A percentile compares a stretch with the other conserved stretches of the same genome.
Evolutionary conservation across 2,113 vertebrate genomes (phyloP).

Genomic region (Aspidoscelis tigris): DNA sequence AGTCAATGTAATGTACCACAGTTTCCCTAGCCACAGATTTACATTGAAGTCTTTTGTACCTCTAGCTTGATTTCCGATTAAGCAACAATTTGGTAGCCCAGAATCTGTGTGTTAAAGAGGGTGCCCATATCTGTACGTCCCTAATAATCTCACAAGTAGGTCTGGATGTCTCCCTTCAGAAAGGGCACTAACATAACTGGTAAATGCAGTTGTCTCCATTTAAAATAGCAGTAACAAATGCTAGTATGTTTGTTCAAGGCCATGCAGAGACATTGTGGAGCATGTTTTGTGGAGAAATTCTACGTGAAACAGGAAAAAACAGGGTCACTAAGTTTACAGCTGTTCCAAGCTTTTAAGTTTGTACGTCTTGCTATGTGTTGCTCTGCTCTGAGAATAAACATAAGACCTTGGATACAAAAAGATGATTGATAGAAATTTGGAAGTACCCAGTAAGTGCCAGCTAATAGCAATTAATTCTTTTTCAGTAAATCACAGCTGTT

Average conservation of each 20-base stretch:
- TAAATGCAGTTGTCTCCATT: constrained; percentile 62
- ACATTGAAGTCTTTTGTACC: no score
- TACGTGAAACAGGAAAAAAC: background rate
- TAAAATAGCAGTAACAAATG: constrained; percentile 27
- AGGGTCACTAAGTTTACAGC: constrained; percentile 35
- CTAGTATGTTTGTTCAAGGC: constrained; percentile 64
- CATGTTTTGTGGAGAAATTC: constrained; percentile 27
- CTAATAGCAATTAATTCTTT: constrained; percentile 41
- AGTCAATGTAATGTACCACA: no score
- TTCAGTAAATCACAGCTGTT: constrained; percentile 12
- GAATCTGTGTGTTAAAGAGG: no score
- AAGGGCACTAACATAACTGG: constrained; percentile 28
- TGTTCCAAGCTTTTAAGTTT: constrained; percentile 25
- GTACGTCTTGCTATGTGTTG: background rate
- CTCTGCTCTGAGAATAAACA: constrained; percentile 27
- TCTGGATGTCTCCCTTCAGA: background rate
- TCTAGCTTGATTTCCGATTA: background rate
- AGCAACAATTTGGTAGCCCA: no score
- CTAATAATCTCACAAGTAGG: background rate
- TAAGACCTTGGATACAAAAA: constrained; percentile 2
- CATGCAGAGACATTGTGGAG: constrained; percentile 64
- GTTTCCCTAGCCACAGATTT: no score
- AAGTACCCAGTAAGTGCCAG: constrained; percentile 26
- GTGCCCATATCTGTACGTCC: no score
- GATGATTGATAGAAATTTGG: constrained; percentile 26